Percentiles rank a stretch among this genome's conserved stretches.
phyloP scores from a whole-genome alignment of 2,888 invertebrate genomes.

The Metalampra italica region DNA sequence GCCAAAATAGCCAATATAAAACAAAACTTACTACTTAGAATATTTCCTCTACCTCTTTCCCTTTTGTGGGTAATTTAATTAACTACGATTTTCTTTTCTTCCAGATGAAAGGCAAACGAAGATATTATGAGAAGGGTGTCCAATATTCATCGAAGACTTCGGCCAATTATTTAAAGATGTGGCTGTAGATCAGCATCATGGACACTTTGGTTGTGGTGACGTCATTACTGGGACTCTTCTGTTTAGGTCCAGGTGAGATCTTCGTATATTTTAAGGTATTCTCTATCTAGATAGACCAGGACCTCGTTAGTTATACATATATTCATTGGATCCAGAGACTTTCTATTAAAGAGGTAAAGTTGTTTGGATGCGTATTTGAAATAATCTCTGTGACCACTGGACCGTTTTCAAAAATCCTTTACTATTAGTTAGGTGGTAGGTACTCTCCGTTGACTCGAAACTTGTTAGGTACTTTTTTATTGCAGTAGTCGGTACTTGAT shows the following conservation, averaged over 20 bases:
- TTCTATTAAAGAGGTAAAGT: too few relatives aligned
- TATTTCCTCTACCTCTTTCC: background rate
- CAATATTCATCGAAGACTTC: conserved; percentile 17
- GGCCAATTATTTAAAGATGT: conserved; percentile 38
- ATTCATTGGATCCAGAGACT: too few relatives aligned
- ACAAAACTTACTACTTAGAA: background rate
- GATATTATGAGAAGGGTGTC: conserved; percentile 33
- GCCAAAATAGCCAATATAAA: too few relatives aligned
- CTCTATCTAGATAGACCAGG: background rate
- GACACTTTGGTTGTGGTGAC: conserved; percentile 51
- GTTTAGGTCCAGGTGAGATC: conserved; percentile 48
- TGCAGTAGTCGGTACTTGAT: too few relatives aligned
- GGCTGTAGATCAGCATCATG: conserved; percentile 52
- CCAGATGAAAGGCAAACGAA: conserved; percentile 45
- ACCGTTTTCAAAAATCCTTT: too few relatives aligned
- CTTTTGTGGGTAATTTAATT: background rate
- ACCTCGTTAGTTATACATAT: too few relatives aligned
- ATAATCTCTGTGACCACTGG: too few relatives aligned
- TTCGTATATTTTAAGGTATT: background rate
- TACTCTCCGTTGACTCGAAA: too few relatives aligned
- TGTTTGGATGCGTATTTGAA: too few relatives aligned
- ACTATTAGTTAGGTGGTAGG: too few relatives aligned
- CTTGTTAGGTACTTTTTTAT: too few relatives aligned
- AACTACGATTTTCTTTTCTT: conserved; percentile 25
- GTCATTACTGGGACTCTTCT: conserved; percentile 58